A percentile compares a stretch with the other conserved stretches of the same genome.
Conservation (phyloP, 2,113 vertebrate species). For the Pantherophis guttatus region DNA sequence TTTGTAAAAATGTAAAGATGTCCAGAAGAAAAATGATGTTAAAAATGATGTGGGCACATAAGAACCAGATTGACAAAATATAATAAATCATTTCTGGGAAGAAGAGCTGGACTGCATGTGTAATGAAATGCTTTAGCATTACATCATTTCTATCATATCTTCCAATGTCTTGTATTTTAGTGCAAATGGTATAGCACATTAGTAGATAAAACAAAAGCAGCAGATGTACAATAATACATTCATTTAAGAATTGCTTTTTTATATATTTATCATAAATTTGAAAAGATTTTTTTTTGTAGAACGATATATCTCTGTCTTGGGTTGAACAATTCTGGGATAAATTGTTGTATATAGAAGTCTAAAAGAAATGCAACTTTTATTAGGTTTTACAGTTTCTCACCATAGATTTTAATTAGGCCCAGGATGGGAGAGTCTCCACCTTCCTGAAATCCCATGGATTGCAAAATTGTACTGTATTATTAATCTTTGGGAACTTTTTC, state of each 20-base stretch:
- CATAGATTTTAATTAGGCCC: not conserved
- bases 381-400: conserved; percentile 34
- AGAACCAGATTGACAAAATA: conserved; percentile 73
- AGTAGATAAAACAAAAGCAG: conserved; percentile 25
- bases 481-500: not conserved
- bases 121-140: conserved; percentile 75
- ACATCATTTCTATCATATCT: conserved; percentile 79
- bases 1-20: conserved; percentile 72
- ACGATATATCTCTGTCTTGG: not conserved
- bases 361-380: conserved; percentile 4
- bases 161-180: conserved; percentile 69
- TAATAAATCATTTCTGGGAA: conserved; percentile 74
- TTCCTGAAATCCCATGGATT: not conserved
- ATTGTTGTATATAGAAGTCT: not conserved
- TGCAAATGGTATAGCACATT: conserved; percentile 63
- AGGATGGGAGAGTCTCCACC: not conserved
- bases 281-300: conserved; percentile 18
- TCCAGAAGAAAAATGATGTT: conserved; percentile 73
- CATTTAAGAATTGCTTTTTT: conserved; percentile 49
- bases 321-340: conserved; percentile 5
- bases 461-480: not conserved
- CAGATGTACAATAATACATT: conserved; percentile 58
- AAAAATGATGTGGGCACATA: conserved; percentile 74
- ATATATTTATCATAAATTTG: not conserved
- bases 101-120: conserved; percentile 70